Conservation (phyloP, 92 coral and sea anemone species). For the Palythoa grandiflora region DNA sequence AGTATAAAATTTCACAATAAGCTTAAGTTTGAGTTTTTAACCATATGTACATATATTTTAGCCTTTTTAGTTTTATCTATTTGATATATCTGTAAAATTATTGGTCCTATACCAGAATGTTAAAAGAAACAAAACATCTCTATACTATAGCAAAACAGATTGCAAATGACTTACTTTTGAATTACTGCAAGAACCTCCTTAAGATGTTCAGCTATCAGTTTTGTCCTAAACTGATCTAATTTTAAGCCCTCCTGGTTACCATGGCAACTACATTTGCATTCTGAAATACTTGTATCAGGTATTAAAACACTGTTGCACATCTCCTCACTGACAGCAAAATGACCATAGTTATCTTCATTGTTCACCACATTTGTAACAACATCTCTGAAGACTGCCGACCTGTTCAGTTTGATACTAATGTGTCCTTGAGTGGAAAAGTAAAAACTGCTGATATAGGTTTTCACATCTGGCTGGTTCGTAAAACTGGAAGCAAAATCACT, state of each 20-base stretch:
- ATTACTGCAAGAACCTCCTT: background rate
- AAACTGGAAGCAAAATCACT: conserved; percentile 1
- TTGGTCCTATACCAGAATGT: too few species aligned
- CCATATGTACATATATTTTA: too few species aligned
- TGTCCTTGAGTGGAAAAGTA: conserved; percentile 56
- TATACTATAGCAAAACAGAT: too few species aligned
- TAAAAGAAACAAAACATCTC: too few species aligned
- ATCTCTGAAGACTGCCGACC: conserved; percentile 30
- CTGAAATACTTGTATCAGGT: conserved; percentile 20
- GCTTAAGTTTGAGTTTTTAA: too few species aligned
- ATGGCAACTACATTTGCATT: background rate
- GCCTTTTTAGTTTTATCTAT: too few species aligned
- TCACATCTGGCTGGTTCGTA: background rate
- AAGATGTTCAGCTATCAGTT: conserved; percentile 15
- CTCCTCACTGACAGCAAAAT: background rate
- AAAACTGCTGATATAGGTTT: conserved; percentile 15
- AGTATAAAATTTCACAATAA: too few species aligned
- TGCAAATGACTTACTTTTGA: background rate
- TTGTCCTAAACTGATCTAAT: conserved; percentile 14
- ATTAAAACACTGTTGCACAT: background rate
- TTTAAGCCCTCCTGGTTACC: background rate
- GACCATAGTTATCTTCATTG: conserved; percentile 49
- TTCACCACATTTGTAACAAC: conserved; percentile 48
- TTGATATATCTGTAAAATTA: too few species aligned
- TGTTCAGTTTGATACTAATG: conserved; percentile 52